Evolutionary conservation across 2,797 vertebrate species (phyloP).

Genomic region (Remorina albescens): DNA sequence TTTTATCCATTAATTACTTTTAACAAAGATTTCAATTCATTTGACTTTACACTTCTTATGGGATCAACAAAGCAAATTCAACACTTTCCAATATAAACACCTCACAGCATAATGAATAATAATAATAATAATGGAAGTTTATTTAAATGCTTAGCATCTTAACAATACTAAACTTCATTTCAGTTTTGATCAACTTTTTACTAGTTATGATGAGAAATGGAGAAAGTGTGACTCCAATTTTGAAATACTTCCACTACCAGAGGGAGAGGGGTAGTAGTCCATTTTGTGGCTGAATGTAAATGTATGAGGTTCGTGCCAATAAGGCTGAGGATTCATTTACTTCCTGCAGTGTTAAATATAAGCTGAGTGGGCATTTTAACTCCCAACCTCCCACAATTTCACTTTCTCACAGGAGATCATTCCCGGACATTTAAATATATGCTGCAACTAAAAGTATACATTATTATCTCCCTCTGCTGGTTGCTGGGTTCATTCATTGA

Average conservation of each 20-base stretch:
- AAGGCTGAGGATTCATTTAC: neutral
- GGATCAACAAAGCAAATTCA: neutral
- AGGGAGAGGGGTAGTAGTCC: too few species aligned
- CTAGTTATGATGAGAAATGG: conserved; percentile 9
- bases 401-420: neutral
- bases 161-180: conserved; percentile 20
- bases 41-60: conserved; percentile 5
- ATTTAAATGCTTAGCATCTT: conserved; percentile 23
- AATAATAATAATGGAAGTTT: neutral
- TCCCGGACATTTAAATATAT: neutral
- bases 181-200: conserved; percentile 5
- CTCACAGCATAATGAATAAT: conserved; percentile 3
- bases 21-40: neutral
- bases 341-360: neutral
- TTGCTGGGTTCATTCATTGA: neutral
- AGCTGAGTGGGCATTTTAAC: neutral
- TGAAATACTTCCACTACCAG: neutral
- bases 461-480: conserved; percentile 62
- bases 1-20: neutral
- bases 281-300: neutral
- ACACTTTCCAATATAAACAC: conserved; percentile 1
- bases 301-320: neutral
- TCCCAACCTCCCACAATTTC: neutral
- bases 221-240: conserved; percentile 9
- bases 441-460: neutral